Conservation (phyloP, 1,140 invertebrate species). For the Harlomillsia oculata region DNA sequence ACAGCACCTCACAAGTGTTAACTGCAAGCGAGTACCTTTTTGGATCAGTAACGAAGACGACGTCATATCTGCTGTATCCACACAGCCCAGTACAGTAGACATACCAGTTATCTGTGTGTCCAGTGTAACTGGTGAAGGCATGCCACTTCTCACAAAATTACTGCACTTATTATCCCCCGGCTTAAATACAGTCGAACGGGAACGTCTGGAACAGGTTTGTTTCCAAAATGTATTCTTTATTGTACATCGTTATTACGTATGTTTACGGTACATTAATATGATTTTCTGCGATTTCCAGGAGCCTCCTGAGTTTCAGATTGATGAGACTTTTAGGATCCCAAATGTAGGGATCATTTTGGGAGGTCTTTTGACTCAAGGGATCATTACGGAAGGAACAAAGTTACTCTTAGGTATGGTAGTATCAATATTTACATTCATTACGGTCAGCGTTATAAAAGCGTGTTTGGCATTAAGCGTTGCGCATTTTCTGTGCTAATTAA, state of each 20-base stretch:
- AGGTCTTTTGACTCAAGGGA: constrained; percentile 69
- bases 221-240: constrained; percentile 4
- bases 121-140: constrained; percentile 79
- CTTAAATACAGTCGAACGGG: constrained; percentile 56
- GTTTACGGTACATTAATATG: neutral
- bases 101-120: constrained; percentile 88
- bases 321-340: constrained; percentile 82
- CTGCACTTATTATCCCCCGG: constrained; percentile 62
- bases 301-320: constrained; percentile 77
- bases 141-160: constrained; percentile 69
- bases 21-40: constrained; percentile 44
- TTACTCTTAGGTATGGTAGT: constrained; percentile 55
- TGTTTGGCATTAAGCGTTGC: neutral
- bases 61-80: constrained; percentile 56
- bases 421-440: neutral
- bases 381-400: constrained; percentile 69
- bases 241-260: neutral
- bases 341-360: constrained; percentile 64
- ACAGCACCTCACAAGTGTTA: constrained; percentile 23
- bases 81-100: constrained; percentile 49
- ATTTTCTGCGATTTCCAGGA: constrained; percentile 44
- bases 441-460: neutral
- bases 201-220: constrained; percentile 55
- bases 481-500: neutral
- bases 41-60: constrained; percentile 59